Conservation (phyloP, 2,797 vertebrate genomes). For the Lacerta agilis region DNA sequence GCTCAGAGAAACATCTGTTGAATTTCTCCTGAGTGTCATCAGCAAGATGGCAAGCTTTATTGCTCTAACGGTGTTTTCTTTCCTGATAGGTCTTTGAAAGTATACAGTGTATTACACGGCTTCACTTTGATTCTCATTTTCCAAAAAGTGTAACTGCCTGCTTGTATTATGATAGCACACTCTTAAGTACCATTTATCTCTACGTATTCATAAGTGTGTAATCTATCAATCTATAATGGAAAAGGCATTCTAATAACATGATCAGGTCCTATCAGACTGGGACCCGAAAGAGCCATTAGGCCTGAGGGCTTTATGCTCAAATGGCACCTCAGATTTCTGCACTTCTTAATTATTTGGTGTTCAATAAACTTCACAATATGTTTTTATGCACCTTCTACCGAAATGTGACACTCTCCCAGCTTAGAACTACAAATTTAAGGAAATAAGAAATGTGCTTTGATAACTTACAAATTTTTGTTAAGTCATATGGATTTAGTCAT, state of each 20-base stretch:
- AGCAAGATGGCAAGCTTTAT: conserved; percentile 62
- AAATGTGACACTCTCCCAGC: no score
- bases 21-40: conserved; percentile 74
- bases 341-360: no score
- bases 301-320: not conserved
- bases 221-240: no score
- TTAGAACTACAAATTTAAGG: no score
- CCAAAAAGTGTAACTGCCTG: conserved; percentile 42
- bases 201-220: not conserved
- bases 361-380: no score
- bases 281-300: not conserved
- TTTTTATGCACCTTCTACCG: no score
- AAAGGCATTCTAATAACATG: no score
- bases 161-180: conserved; percentile 45
- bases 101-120: conserved; percentile 41
- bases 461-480: no score
- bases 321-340: not conserved
- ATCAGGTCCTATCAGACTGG: no score
- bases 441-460: no score
- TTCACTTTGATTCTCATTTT: conserved; percentile 57
- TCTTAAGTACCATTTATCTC: not conserved
- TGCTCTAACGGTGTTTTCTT: conserved; percentile 65
- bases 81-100: conserved; percentile 61
- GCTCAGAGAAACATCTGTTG: conserved; percentile 77
- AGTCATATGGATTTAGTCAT: no score